Evolutionary conservation across 1,140 invertebrate species (phyloP).

Genomic region (Caerostris darwini): DNA sequence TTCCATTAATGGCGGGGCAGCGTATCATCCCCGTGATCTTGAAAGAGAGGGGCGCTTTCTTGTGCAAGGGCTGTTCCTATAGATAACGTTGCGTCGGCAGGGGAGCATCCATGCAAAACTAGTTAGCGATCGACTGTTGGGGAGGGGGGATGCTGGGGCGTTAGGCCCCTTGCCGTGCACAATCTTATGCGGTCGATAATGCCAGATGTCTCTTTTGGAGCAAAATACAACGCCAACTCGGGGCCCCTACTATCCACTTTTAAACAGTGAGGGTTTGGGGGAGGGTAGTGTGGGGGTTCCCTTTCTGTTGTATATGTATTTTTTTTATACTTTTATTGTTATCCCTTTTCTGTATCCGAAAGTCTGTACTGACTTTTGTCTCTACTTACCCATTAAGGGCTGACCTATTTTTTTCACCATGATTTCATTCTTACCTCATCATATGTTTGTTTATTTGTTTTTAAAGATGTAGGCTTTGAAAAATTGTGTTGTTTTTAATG

Average conservation of each 20-base stretch:
- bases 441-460: background rate
- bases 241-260: constrained; percentile 46
- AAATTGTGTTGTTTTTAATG: background rate
- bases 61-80: constrained; percentile 25
- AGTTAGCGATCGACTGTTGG: constrained; percentile 62
- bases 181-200: constrained; percentile 71
- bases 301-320: background rate
- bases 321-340: constrained; percentile 49
- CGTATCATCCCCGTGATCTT: background rate
- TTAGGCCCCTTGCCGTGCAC: constrained; percentile 66
- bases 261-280: constrained; percentile 23
- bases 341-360: background rate
- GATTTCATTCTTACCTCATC: background rate
- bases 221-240: constrained; percentile 64
- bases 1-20: background rate
- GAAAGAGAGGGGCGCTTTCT: background rate
- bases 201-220: constrained; percentile 76
- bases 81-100: constrained; percentile 33
- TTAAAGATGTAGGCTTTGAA: background rate
- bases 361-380: constrained; percentile 54
- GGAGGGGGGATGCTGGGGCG: background rate
- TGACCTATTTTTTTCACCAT: background rate
- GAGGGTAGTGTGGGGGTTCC: background rate
- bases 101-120: constrained; percentile 76
- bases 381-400: constrained; percentile 23